A percentile compares a stretch with the other conserved stretches of the same genome.
These are phyloP conservation scores for Leucosticte australis DNA, from an alignment of 2,113 vertebrate genomes.

Conservation along the genomic window DNA sequence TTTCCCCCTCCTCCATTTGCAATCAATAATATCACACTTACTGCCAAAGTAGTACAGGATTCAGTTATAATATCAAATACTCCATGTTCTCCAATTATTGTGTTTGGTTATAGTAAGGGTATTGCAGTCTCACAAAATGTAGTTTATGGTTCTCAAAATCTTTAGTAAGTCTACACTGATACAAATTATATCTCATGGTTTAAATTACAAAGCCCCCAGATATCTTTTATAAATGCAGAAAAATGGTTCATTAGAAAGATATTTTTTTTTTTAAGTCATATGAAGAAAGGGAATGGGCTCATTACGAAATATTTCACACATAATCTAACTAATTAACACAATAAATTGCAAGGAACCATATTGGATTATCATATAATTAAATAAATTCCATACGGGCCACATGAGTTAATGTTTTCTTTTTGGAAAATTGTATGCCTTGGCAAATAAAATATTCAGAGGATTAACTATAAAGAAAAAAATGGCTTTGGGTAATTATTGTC, in stretches of 20 bases:
- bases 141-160: not conserved
- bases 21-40: not conserved
- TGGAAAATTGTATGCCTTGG: conserved; percentile 7
- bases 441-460: conserved; percentile 60
- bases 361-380: conserved; percentile 41
- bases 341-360: conserved; percentile 31
- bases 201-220: not conserved
- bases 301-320: conserved; percentile 47
- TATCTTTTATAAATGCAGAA: not conserved
- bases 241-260: not conserved
- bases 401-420: conserved; percentile 45
- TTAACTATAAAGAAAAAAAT: conserved; percentile 39
- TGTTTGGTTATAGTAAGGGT: not conserved
- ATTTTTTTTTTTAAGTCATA: not conserved
- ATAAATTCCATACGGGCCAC: conserved; percentile 13
- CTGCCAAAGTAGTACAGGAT: not conserved
- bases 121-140: not conserved
- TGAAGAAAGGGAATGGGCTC: not conserved
- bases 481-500: conserved; percentile 24
- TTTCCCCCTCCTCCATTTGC: rapidly evolving
- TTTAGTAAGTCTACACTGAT: not conserved
- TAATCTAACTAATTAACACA: conserved; percentile 49
- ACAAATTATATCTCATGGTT: not conserved
- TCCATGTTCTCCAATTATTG: not conserved
- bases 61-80: not conserved